Evolutionary conservation across 2,113 vertebrate genomes (phyloP), one percentile per base, ranked within the genome.

Genomic region (Serinus canaria): DNA sequence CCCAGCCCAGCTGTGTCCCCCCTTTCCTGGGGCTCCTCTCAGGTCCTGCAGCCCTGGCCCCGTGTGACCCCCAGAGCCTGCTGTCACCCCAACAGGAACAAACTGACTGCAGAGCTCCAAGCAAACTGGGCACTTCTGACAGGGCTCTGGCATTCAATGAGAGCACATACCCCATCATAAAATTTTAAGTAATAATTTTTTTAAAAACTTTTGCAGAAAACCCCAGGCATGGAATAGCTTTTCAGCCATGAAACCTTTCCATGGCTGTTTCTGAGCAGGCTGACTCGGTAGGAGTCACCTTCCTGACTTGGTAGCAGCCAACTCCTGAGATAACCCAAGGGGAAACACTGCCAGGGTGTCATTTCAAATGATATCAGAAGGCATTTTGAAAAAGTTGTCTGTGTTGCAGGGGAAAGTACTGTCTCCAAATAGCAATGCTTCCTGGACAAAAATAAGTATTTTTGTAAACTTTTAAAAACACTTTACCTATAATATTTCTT

Each of bases 41-140:
- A 70, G 41, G 41, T 6, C 7, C 30, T 46, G 35, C 7, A 20
- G 41, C 2, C 0, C 8, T 3, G 1, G 37, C 14, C 28, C 4
- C 5, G 6, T 0, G 20, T 52, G 50, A 43, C 67, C 39, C 14
- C 49, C 49, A 68, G 30, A 22, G 23, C 6, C 3, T 35, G 46
- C 18, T 41, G 41, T 41, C 41, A 41, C 41, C 41, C 41, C 41
- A 43, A 7, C 41, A 43, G 41, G 41, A 16, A 5, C 35, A 68
- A 75, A 75, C 4, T 50, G 43, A 47, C 35, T 41, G 67, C 82
- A 78, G 24, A 15, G 46, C 33, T 30, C 49, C 17, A 59, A 15
- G 15, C 1, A 7, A 75, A 82, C 28, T 12, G 46, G 58, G 27
- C 39, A 39, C 39, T 86, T 83, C 80, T 73, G 35, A 21, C 58